Percentiles rank a stretch among this genome's conserved stretches.
phyloP scores from a whole-genome alignment of 1,140 invertebrate species.

The Drosophila punjabiensis region DNA sequence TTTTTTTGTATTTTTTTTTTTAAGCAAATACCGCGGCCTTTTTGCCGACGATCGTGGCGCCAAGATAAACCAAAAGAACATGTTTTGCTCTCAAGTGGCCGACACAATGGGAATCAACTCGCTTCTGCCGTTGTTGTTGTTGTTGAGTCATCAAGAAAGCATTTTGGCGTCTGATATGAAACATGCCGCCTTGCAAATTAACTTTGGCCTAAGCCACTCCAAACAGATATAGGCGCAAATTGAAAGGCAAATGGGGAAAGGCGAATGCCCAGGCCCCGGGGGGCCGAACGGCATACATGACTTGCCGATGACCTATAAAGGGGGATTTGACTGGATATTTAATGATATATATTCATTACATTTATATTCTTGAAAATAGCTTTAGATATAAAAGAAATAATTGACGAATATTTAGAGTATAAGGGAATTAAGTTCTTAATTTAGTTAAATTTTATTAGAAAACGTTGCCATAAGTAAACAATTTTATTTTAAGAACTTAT shows the following conservation, averaged over 20 bases:
- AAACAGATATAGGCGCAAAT: conserved; percentile 52
- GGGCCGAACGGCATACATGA: conserved; percentile 26
- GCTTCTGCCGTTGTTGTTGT: conserved; percentile 38
- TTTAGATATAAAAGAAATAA: not conserved
- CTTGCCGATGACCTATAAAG: conserved; percentile 42
- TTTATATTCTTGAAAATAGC: too few species aligned
- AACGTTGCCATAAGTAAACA: not conserved
- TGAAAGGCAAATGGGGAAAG: conserved; percentile 46
- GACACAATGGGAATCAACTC: conserved; percentile 54
- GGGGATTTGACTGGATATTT: not conserved
- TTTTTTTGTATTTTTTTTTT: conserved; percentile 35
- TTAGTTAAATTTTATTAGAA: too few species aligned
- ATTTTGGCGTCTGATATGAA: conserved; percentile 78
- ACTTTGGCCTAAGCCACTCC: conserved; percentile 79
- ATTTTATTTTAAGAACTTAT: too few species aligned
- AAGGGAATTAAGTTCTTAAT: too few species aligned
- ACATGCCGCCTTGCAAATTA: conserved; percentile 81
- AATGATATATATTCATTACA: not conserved
- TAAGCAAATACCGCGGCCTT: conserved; percentile 74
- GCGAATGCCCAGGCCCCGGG: conserved; percentile 17
- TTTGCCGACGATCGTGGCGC: conserved; percentile 76
- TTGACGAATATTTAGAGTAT: not conserved
- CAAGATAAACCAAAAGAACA: conserved; percentile 83
- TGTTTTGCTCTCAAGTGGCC: conserved; percentile 81
- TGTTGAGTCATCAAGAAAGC: conserved; percentile 81